These are phyloP conservation scores for Cepaea hortensis DNA, from an alignment of 2,888 invertebrate species.

Conservation along the genomic window DNA sequence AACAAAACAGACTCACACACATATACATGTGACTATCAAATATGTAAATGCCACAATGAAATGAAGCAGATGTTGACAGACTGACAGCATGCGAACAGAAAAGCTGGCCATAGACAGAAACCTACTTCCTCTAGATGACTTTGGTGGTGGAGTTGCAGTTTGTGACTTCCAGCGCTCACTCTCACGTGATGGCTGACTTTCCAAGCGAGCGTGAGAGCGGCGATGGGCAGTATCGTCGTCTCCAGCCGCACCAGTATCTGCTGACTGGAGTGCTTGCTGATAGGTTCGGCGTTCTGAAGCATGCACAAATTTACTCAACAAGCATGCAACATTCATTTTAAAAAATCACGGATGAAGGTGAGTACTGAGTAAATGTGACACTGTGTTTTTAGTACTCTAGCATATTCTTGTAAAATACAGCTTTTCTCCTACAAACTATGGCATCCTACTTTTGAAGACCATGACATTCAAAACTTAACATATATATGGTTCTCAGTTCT, in stretches of 20 bases:
- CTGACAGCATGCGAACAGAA: too few relatives aligned
- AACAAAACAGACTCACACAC: too few relatives aligned
- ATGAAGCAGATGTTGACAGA: too few relatives aligned
- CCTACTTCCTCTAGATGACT: slow-evolving; percentile 45
- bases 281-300: slow-evolving; percentile 42
- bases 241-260: slow-evolving; percentile 1
- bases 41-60: too few relatives aligned
- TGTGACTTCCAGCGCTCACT: slow-evolving; percentile 6
- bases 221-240: slow-evolving; percentile 33
- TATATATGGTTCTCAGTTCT: too few relatives aligned
- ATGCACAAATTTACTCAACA: slow-evolving; percentile 42
- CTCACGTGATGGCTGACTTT: slow-evolving; percentile 17
- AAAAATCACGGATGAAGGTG: not conserved
- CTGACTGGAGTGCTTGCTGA: not conserved
- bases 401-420: too few relatives aligned
- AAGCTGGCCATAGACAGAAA: not conserved
- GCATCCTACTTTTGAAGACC: too few relatives aligned
- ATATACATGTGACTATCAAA: too few relatives aligned
- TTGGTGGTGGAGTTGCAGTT: slow-evolving; percentile 15
- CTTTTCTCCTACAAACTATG: too few relatives aligned
- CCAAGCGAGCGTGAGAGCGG: slow-evolving; percentile 44
- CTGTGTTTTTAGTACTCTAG: too few relatives aligned
- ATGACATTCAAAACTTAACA: too few relatives aligned
- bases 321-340: slow-evolving; percentile 16
- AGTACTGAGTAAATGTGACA: not conserved